Percentiles rank a stretch among this genome's conserved stretches.
Evolutionary conservation across 2,888 invertebrate genomes (phyloP).

Genomic region (Xestia sexstrigata): DNA sequence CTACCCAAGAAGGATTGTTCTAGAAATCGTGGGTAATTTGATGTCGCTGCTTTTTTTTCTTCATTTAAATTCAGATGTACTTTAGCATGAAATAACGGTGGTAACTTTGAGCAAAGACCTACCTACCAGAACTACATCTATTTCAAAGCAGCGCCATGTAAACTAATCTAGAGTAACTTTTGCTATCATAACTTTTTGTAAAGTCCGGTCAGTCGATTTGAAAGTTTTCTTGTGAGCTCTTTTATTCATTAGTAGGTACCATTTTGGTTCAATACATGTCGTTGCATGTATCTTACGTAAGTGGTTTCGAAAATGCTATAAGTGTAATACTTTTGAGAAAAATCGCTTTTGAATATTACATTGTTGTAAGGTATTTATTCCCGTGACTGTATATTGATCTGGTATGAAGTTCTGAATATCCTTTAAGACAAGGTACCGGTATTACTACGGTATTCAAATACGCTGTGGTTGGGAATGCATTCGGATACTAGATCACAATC

Average conservation of each 20-base stretch:
- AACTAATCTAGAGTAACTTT: too few relatives aligned
- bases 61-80: background rate
- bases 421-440: background rate
- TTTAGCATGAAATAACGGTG: background rate
- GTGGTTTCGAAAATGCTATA: background rate
- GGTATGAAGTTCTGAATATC: too few relatives aligned
- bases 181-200: too few relatives aligned
- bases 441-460: background rate
- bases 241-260: too few relatives aligned
- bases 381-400: background rate
- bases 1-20: background rate
- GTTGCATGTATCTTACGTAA: too few relatives aligned
- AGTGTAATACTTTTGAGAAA: background rate
- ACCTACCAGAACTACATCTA: too few relatives aligned
- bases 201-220: too few relatives aligned
- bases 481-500: constrained; percentile 17
- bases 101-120: background rate
- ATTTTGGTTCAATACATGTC: too few relatives aligned
- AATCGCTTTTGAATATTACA: background rate
- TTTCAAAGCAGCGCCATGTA: too few relatives aligned
- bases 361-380: background rate
- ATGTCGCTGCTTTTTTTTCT: background rate
- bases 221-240: too few relatives aligned
- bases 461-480: constrained; percentile 7
- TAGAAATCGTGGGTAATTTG: background rate